phyloP scores from a whole-genome alignment of 2,797 vertebrate genomes.

The Pelochelys cantorii region DNA sequence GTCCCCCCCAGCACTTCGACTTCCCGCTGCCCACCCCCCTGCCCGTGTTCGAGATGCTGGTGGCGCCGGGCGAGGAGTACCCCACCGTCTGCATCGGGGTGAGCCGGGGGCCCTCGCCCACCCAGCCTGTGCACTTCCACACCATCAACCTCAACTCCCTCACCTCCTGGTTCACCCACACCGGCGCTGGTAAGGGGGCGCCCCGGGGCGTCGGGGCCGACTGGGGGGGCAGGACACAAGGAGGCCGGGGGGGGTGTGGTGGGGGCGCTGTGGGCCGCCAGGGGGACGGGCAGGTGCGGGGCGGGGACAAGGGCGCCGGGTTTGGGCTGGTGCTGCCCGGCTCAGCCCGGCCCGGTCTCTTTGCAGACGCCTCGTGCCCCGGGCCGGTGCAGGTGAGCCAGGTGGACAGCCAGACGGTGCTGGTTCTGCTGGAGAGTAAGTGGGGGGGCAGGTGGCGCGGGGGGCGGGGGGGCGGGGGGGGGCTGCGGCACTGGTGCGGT shows the following conservation, averaged over 20 bases:
- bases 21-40: slow-evolving; percentile 89
- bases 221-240: too few species aligned
- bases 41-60: slow-evolving; percentile 88
- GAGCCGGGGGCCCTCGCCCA: slow-evolving; percentile 67
- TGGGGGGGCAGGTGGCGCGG: not conserved
- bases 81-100: slow-evolving; percentile 89
- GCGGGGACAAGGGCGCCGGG: not conserved
- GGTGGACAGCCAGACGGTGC: slow-evolving; percentile 83
- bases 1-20: slow-evolving; percentile 85
- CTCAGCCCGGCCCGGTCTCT: not conserved
- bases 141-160: slow-evolving; percentile 93
- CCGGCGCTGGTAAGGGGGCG: slow-evolving; percentile 75
- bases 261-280: not conserved
- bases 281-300: not conserved
- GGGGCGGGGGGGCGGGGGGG: too few species aligned
- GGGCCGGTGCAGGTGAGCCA: slow-evolving; percentile 88
- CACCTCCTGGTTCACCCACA: slow-evolving; percentile 89
- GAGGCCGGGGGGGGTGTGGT: not conserved
- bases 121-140: slow-evolving; percentile 81
- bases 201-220: too few species aligned
- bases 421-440: slow-evolving; percentile 90
- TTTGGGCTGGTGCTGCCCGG: not conserved
- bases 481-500: not conserved
- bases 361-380: slow-evolving; percentile 80
- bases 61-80: slow-evolving; percentile 86